Base-by-base conservation (phyloP, 2,797 vertebrate species). In the Periparus ater region DNA sequence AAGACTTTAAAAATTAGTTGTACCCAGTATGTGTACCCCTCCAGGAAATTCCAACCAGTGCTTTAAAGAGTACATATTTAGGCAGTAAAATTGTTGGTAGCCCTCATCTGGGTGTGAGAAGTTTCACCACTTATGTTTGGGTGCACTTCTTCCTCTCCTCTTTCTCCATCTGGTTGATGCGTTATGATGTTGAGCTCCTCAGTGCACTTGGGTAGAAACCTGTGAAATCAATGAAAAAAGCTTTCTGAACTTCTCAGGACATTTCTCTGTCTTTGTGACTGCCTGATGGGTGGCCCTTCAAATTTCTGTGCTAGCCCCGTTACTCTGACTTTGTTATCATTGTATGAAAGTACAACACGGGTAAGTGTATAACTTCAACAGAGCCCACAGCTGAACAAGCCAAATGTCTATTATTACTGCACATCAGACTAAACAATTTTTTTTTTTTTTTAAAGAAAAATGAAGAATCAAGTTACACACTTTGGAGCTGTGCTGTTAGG, bases 341-440 rank as follows among this genome's bases (percentile, higher is more conserved):
- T 93, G 66, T 81, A 53, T 54, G 87, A 84, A 96, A 97, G 90
- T 75, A 90, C 96, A 97, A 89, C 88, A 91, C 0, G 70, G 50
- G 40, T 85, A 89, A 91, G 90, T 77, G 67, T 75, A n/a, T 72
- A 97, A 95, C 76, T 96, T 95, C 91, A 92, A 80, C 38, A 87
- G 63, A 93, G 51, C 72, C 60, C 85, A 60, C 97, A 96, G 97
- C 89, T 66, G 91, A 97, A 93, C 83, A 96, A 97, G 91, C 87
- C 85, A 88, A 85, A 60, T 77, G 83, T 78, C 86, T 97, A 80
- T 97, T 97, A 97, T 96, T 95, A 93, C 93, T 91, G 91, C 74
- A 88, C 92, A 96, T 93, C 93, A 97, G 94, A 97, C 94, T 96
- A 95, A 97, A 96, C 91, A 74, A 22, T 30, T 95, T 44, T 70